Evolutionary conservation across 2,113 vertebrate genomes (phyloP), one percentile per base, ranked within the genome.

Genomic region (Crotalus viridis): DNA sequence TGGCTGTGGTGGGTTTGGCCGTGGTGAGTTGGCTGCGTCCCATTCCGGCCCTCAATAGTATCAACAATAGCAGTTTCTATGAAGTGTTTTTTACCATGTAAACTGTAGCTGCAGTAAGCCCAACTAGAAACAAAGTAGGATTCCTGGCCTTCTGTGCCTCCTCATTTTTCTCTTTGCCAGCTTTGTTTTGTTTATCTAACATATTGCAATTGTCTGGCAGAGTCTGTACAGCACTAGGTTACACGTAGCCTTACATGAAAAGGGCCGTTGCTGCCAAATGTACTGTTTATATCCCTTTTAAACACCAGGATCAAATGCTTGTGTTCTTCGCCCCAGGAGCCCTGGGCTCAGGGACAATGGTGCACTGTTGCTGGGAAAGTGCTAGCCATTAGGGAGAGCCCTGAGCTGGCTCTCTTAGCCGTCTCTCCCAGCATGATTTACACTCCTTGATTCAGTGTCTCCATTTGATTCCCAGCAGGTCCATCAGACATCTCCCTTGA

Each of bases 361-460:
- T 51, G 22, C 56, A 64, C 48, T 69, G 88, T 94, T 86, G 10
- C 46, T 86, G 56, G 56, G 74, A 74, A 93, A 89, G 13, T 5
- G 28, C 33, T 9, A 26, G 33, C 81, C 2, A 2, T 87, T 51
- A 92, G 39, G 56, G 88, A 86, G 26, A 94, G 59, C 88, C 74
- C 48, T 89, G 57, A 90, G 51, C 74, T 24, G 7, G 46, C 87
- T 28, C 10, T 5, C n/a, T 56, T 64, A 24, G 54, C 93, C 26
- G 59, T 59, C 91, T 87, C 26, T 90, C 93, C 21, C 74, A 94
- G 88, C 91, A 5, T 90, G 93, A 92, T 94, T 94, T 90, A 92
- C 51, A 87, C 81, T 94, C 93, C 56, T 81, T 33, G 51, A 89
- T 92, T 94, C 93, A 92, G 48, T 94, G 93, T 57, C 39, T 87